Base-by-base conservation (phyloP, 2,888 invertebrate genomes). In the Eristalinus sepulchralis region DNA sequence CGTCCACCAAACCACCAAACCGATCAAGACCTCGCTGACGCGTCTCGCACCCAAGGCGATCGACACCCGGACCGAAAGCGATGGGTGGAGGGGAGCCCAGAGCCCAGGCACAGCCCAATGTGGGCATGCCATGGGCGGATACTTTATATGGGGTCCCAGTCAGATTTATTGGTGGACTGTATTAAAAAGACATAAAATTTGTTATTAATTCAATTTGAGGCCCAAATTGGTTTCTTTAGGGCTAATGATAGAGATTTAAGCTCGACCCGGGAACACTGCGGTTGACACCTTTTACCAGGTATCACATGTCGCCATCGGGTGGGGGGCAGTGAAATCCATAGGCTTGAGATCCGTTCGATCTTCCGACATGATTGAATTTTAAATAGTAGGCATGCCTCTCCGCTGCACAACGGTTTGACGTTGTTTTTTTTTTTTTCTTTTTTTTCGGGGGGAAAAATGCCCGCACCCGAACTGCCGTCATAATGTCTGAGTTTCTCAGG, bases 111-210 rank as follows among this genome's bases (percentile, higher is more conserved):
- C 75, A 77, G 82, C 73, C 77, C 77, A 63, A 86, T 75, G 78
- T 86, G 86, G 86, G 83, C 75, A 83, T 34, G 62, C 24, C 59
- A 82, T 86, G 83, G 86, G 86, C 86, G 86, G 55, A 83, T 86
- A 83, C 75, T 86, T 83, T 86, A 86, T 83, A 83, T 83, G 78
- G 83, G 78, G 10, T 59, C 75, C 83, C 71, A 75, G 71, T 62
- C 70, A 62, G 86, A 86, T 86, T 86, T 86, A 86, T 86, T 86
- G 78, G 36, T 62, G 64, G 86, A 83, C 83, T 86, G 75, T 75
- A 86, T 86, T 86, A 86, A 86, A 86, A 86, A 86, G 86, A 79
- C 86, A 79, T 86, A 79, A 86, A 86, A 86, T 86, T 86, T 83
- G 83, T 86, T 86, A 86, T 86, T 83, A 86, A 83, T 79, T 86